phyloP scores from a whole-genome alignment of 2,888 invertebrate genomes.

The Atethmia centrago region DNA sequence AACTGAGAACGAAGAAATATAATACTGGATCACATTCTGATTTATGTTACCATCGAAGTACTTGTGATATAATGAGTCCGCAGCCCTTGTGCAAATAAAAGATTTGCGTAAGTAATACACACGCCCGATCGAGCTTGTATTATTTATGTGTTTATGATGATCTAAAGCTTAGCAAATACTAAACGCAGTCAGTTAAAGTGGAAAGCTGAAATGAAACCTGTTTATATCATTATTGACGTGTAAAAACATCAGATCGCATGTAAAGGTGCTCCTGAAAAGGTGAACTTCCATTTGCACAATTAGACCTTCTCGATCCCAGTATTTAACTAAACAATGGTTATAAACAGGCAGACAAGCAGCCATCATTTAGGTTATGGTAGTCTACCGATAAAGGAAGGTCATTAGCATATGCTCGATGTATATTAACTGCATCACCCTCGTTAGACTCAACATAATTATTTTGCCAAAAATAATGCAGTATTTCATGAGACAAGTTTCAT shows the following conservation, averaged over 20 bases:
- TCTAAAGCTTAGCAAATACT: neutral
- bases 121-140: neutral
- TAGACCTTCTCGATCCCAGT: neutral
- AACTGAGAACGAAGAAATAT: conserved; percentile 27
- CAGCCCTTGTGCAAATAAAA: neutral
- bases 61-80: conserved; percentile 6
- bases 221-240: neutral
- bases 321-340: neutral
- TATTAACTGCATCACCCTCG: neutral
- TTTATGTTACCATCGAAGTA: conserved; percentile 2
- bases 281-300: neutral
- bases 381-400: neutral
- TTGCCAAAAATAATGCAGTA: neutral
- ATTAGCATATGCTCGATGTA: neutral
- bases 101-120: neutral
- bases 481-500: neutral
- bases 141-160: neutral
- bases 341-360: neutral
- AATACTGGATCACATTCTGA: conserved; percentile 12
- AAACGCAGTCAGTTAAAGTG: neutral
- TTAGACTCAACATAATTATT: neutral
- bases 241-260: neutral
- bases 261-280: neutral
- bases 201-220: neutral
- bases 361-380: neutral